A percentile compares a stretch with the other conserved stretches of the same genome.
These are phyloP conservation scores for Isurus oxyrinchus DNA, from an alignment of 2,113 vertebrate species.

Conservation along the genomic window DNA sequence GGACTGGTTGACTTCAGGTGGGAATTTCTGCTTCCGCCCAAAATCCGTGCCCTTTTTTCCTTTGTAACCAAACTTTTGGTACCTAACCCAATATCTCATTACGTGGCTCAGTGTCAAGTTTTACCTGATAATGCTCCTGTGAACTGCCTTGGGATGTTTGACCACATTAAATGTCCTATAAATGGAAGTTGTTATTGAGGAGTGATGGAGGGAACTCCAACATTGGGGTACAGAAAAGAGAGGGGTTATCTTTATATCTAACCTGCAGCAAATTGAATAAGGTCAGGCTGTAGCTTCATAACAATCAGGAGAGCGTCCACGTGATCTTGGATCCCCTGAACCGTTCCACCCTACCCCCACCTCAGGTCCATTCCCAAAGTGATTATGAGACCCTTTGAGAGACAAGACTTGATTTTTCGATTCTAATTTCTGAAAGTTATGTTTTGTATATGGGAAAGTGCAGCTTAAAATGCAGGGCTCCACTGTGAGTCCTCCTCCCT, in stretches of 20 bases:
- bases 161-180: not conserved
- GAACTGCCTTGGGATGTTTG: not conserved
- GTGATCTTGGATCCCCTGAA: too few relatives aligned
- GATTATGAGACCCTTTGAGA: not conserved
- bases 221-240: too few relatives aligned
- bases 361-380: not conserved
- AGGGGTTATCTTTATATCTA: not conserved
- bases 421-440: not conserved
- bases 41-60: not conserved
- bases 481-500: not conserved
- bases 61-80: not conserved
- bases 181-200: not conserved
- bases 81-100: not conserved
- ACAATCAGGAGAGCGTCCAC: not conserved
- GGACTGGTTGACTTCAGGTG: too few relatives aligned
- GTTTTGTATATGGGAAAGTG: not conserved
- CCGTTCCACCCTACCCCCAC: too few relatives aligned
- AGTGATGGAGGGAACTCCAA: not conserved
- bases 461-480: not conserved
- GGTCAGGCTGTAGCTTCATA: not conserved
- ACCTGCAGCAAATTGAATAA: not conserved
- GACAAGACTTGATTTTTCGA: too few relatives aligned
- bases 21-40: too few relatives aligned
- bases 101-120: not conserved
- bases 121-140: not conserved